Base-by-base conservation (phyloP, 2,113 vertebrate species). In the Promerops cafer region DNA sequence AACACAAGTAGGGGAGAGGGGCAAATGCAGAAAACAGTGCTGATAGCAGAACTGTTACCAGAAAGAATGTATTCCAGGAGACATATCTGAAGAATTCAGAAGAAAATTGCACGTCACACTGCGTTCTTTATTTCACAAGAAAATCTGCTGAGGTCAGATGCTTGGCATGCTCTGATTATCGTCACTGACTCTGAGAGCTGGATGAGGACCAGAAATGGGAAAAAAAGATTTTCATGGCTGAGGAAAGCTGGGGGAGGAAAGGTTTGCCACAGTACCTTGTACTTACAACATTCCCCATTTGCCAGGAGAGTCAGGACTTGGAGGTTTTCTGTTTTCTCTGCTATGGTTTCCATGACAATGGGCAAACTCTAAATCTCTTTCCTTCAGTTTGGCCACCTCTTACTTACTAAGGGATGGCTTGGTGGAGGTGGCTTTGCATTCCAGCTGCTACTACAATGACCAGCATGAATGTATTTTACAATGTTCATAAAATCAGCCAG, bases 61-160 rank as follows among this genome's bases (percentile, higher is more conserved):
- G 79, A 68, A 88, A 60, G 22, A 13, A 2, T 63, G 18, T 78
- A 86, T 93, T 60, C 52, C 22, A 64, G 53, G 27, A 56, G 59
- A 40, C 13, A 2, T 61, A 47, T 56, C 56, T 68, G 60, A 53
- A 76, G 37, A 57, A 76, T 66, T 92, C 9, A 49, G 80, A 74
- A 78, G 56, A 92, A 84, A 83, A 60, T 65, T 59, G 56, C 27
- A 5, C 6, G 1, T 89, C 39, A 72, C 87, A 40, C 27, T 59
- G 39, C 1, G 0, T 89, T 65, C 56, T 79, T 83, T 81, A 86
- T 68, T 90, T 95, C 44, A 68, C 8, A 5, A 88, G 64, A 84
- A 95, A 90, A 90, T 63, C 35, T 90, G 85, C 69, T 75, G 68
- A 71, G 90, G 61, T 64, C 83, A 89, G 76, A 33, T 33, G 15